Evolutionary conservation across 2,888 invertebrate genomes (phyloP), one percentile per base, ranked within the genome.

Genomic region (Drosophila falleni): DNA sequence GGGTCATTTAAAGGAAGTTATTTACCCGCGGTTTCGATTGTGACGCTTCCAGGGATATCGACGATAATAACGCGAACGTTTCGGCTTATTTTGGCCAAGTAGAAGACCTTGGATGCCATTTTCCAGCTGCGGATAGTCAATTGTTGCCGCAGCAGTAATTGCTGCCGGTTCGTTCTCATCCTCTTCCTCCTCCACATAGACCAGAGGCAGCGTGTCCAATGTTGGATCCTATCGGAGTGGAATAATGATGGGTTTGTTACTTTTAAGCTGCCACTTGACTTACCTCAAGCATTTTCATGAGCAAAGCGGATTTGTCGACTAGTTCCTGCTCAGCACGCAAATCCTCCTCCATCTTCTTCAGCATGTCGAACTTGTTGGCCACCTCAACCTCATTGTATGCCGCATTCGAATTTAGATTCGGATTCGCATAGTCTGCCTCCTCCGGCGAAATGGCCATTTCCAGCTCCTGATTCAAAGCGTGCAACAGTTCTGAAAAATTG

Each of bases 1-100:
- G 33, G 44, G 11, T 46, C 16, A 39, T 13, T 42, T 5, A 23
- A 5, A 47, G 37, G 33, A 10, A n/a, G n/a, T 46, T 31, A 64
- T 89, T 89, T 80, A 93, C 93, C 91, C 89, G 62, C 91, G 90
- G 75, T 92, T 93, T 87, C 93, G 91, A 69, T 94, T 94, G 84
- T 95, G 94, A 53, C 95, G 93, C 87, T 95, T 95, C 94, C 94
- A 95, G 26, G 95, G 95, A 91, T 94, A 95, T 75, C 94, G 94
- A 71, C 95, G 93, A 87, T 94, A 95, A 81, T 94, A 94, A 65
- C 94, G 93, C 2, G 94, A 93, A 70, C 94, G 92, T 76, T 95
- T 95, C 0, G 89, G 77, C 62, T 91, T 89, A 13, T 78, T 87
- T 29, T 78, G 84, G 0, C 73, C 70, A 4, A 70, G 50, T 35